Base-by-base conservation (phyloP, 2,113 vertebrate genomes). In the Terrapene triunguis region DNA sequence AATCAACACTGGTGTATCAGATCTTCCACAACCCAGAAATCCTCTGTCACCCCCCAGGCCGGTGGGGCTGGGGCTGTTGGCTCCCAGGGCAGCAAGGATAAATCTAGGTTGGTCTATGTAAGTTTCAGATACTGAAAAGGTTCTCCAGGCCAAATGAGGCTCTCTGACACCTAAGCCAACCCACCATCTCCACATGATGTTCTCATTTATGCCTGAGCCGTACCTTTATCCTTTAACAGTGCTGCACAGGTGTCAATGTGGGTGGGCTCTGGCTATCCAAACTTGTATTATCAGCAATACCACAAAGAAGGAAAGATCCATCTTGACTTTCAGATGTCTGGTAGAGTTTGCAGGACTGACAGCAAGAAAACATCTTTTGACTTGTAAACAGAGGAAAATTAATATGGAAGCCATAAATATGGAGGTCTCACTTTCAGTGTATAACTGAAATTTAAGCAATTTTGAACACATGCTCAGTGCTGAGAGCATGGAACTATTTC, bases 111-210 rank as follows among this genome's bases (percentile, higher is more conserved):
- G 53, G 19, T 54, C 53, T 54, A 22, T 54, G 53, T 54, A 21
- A 1, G 21, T 22, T 54, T 54, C 53, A 54, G 21, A 22, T 54
- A 86, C 80, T 84, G 90, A 51, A 89, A 92, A 93, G 80, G 83
- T 48, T 79, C 85, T 86, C 72, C 72, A 76, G 87, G 42, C 6
- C 59, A 95, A 89, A 93, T 89, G 42, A 92, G 92, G 87, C 59
- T 87, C 80, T 0, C 0, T 44, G 54, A 65, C 29, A 94, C 16
- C 47, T 82, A n/a, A 85, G 87, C 87, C 83, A 87, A 92, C 48
- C 29, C 29, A 35, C 59, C 29, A 32, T 62, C 59, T 62, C 59
- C 59, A 62, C 29, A 35, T 27, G 55, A 57, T 25, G 55, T 57
- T 9, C 55, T 57, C 55, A 57, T 5, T 59, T 59, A 62, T 13